Conservation (phyloP, 2,113 vertebrate genomes). For the Odontophorus gujanensis region DNA sequence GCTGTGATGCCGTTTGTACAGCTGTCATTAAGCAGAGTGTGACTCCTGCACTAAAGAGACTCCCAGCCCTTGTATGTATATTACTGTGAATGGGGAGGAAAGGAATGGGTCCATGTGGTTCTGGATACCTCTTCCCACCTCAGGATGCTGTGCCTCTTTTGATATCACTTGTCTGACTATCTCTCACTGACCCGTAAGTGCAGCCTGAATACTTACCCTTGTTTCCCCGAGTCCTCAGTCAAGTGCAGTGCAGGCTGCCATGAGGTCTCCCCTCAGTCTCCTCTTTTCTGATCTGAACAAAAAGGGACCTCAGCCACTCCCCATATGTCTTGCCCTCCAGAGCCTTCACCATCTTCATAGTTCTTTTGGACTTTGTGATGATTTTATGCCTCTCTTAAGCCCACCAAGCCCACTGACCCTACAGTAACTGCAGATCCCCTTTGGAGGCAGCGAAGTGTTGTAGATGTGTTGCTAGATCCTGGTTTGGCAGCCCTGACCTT, state of each 20-base stretch:
- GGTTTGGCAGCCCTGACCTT: background rate
- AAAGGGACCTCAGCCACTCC: background rate
- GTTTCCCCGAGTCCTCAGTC: background rate
- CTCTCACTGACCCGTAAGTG: background rate
- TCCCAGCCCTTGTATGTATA: background rate
- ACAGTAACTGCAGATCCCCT: background rate
- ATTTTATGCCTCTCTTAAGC: background rate
- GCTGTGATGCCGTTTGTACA: background rate
- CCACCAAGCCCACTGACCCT: background rate
- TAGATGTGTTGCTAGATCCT: fast-evolving
- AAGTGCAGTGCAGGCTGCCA: background rate
- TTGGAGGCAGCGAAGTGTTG: background rate
- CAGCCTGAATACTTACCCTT: background rate
- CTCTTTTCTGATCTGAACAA: background rate
- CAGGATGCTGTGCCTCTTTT: background rate
- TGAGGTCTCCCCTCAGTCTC: background rate
- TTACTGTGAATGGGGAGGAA: background rate
- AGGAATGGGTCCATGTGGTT: background rate
- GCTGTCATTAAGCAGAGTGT: background rate
- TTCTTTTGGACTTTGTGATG: background rate
- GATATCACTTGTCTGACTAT: background rate
- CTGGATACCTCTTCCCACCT: background rate
- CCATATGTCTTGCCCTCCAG: background rate
- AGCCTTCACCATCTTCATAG: background rate
- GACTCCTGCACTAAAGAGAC: background rate